A percentile compares a stretch with the other conserved stretches of the same genome.
These are phyloP conservation scores for Ips typographus DNA, from an alignment of 1,140 invertebrate genomes.

Conservation along the genomic window DNA sequence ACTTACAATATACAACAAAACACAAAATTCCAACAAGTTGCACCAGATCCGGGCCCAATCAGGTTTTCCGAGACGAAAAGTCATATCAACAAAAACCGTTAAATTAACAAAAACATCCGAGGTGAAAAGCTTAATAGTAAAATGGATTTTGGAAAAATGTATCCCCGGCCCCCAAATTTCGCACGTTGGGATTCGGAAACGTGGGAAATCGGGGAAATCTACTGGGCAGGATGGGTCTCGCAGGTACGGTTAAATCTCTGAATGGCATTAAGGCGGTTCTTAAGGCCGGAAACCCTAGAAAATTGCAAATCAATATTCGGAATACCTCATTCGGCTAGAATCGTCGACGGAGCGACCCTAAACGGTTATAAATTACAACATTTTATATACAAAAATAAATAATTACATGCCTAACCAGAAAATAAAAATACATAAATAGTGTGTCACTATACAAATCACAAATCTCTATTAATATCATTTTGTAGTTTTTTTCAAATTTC, in stretches of 20 bases:
- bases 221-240: slow-evolving; percentile 40
- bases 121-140: slow-evolving; percentile 34
- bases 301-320: background rate
- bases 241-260: slow-evolving; percentile 40
- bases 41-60: too few relatives aligned
- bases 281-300: slow-evolving; percentile 35
- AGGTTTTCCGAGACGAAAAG: too few relatives aligned
- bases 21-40: too few relatives aligned
- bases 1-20: too few relatives aligned
- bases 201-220: slow-evolving; percentile 38
- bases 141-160: slow-evolving; percentile 43
- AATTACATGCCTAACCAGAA: too few relatives aligned
- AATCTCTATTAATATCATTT: too few relatives aligned
- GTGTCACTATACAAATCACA: too few relatives aligned
- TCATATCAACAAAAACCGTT: too few relatives aligned
- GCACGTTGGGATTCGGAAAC: slow-evolving; percentile 33
- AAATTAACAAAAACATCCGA: background rate
- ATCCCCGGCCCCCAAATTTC: slow-evolving; percentile 45
- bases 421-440: too few relatives aligned
- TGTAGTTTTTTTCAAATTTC: too few relatives aligned
- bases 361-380: too few relatives aligned
- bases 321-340: background rate
- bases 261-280: slow-evolving; percentile 41
- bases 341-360: background rate
- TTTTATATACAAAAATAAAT: too few relatives aligned